These are phyloP conservation scores for Panonychus citri DNA, from an alignment of 1,140 invertebrate genomes.

Conservation along the genomic window DNA sequence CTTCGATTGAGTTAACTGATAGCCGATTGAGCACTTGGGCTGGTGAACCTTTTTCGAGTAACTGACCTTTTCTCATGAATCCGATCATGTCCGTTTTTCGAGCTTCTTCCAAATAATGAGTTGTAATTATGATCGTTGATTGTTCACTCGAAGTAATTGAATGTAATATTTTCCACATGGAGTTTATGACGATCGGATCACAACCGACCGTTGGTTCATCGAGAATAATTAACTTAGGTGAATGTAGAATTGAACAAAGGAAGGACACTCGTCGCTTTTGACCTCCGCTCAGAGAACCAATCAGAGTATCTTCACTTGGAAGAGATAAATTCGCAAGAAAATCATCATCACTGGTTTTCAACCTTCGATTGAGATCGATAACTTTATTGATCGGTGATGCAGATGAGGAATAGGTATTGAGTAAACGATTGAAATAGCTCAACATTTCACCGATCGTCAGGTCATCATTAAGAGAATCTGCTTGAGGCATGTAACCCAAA, in stretches of 20 bases:
- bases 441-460: constrained; percentile 22
- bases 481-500: constrained; percentile 23
- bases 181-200: constrained; percentile 61
- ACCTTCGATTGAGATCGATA: too few species aligned
- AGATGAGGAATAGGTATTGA: too few species aligned
- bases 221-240: constrained; percentile 73
- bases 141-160: constrained; percentile 45
- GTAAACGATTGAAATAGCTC: constrained; percentile 18
- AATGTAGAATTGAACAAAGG: constrained; percentile 70
- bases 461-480: constrained; percentile 22
- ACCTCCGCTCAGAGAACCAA: constrained; percentile 42
- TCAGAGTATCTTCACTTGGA: constrained; percentile 30
- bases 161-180: constrained; percentile 41
- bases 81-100: constrained; percentile 29
- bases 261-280: constrained; percentile 77
- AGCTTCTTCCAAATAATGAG: constrained; percentile 26
- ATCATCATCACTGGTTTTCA: too few species aligned
- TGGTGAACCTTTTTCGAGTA: constrained; percentile 67
- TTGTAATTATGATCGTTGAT: constrained; percentile 23
- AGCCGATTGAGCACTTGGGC: neutral
- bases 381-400: too few species aligned
- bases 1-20: neutral
- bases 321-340: too few species aligned
- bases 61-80: constrained; percentile 8
- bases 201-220: constrained; percentile 86